Percentiles rank a stretch among this genome's conserved stretches.
These are phyloP conservation scores for Andricus curvator DNA, from an alignment of 2,888 invertebrate species.

Conservation along the genomic window DNA sequence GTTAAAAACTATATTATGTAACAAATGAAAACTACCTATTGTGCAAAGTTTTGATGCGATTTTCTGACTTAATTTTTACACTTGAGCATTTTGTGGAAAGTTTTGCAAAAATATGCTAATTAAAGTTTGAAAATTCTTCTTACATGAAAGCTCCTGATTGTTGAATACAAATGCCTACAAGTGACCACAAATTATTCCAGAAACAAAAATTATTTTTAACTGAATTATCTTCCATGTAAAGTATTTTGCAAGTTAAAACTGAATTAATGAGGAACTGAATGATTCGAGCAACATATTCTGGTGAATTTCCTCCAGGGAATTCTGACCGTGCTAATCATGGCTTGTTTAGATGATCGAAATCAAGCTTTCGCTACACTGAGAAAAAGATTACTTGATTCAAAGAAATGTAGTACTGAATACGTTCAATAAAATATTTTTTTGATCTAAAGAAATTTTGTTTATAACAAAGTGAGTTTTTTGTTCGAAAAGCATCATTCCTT, in stretches of 20 bases:
- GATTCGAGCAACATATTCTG: not conserved
- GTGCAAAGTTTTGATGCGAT: too few relatives aligned
- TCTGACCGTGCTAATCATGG: not conserved
- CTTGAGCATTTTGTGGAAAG: not conserved
- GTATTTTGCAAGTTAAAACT: not conserved
- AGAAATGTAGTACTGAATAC: too few relatives aligned
- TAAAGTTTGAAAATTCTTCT: not conserved
- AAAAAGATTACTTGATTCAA: too few relatives aligned
- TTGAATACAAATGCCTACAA: not conserved
- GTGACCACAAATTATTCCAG: not conserved
- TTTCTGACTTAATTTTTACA: not conserved
- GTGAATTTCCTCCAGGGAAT: not conserved
- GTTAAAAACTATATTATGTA: too few relatives aligned
- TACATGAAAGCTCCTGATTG: not conserved
- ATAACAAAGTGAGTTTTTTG: too few relatives aligned
- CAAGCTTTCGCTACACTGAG: not conserved
- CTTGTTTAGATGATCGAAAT: not conserved
- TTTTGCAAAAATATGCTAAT: conserved; percentile 2
- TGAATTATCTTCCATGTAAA: not conserved
- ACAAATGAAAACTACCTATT: too few relatives aligned
- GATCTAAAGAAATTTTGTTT: too few relatives aligned
- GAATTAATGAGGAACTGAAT: not conserved
- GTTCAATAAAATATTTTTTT: too few relatives aligned
- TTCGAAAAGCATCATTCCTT: too few relatives aligned
- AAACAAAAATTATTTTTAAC: not conserved